These are phyloP conservation scores for Phenganax stokvisi DNA, from an alignment of 92 coral and sea anemone species.

Conservation along the genomic window DNA sequence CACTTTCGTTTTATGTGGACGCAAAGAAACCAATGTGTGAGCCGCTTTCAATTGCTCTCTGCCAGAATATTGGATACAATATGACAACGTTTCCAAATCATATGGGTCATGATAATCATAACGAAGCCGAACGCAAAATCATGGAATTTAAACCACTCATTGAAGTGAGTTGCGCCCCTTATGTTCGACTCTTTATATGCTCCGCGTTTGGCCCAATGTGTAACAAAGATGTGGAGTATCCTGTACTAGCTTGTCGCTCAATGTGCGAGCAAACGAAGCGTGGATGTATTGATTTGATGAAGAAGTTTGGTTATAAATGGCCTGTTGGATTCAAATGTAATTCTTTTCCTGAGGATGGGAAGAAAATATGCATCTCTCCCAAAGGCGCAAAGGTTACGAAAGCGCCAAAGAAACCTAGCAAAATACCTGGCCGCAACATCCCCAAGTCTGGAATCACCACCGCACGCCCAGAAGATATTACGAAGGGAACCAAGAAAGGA, in stretches of 20 bases:
- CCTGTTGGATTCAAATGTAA: constrained; percentile 77
- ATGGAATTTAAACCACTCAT: constrained; percentile 79
- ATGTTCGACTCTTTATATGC: constrained; percentile 73
- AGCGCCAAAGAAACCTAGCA: constrained; percentile 58
- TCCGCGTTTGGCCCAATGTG: constrained; percentile 94
- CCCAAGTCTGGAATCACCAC: neutral
- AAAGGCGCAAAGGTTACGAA: constrained; percentile 50
- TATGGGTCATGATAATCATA: constrained; percentile 73
- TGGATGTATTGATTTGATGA: constrained; percentile 76
- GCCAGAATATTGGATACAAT: constrained; percentile 82
- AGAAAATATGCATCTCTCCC: constrained; percentile 13
- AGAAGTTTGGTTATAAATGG: constrained; percentile 88
- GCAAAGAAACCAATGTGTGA: constrained; percentile 47
- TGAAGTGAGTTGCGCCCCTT: constrained; percentile 69
- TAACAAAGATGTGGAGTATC: constrained; percentile 57
- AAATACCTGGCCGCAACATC: neutral
- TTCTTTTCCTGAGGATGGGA: constrained; percentile 45
- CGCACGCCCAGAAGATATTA: neutral
- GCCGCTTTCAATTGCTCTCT: constrained; percentile 66
- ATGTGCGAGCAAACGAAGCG: constrained; percentile 79
- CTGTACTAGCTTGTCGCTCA: constrained; percentile 75
- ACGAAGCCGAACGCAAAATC: constrained; percentile 62
- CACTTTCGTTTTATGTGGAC: neutral
- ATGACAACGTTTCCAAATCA: constrained; percentile 82
- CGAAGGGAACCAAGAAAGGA: constrained; percentile 51